Evolutionary conservation across 92 coral and sea anemone genomes (phyloP), one percentile per base, ranked within the genome.

Genomic region (Isaurus tuberculatus): DNA sequence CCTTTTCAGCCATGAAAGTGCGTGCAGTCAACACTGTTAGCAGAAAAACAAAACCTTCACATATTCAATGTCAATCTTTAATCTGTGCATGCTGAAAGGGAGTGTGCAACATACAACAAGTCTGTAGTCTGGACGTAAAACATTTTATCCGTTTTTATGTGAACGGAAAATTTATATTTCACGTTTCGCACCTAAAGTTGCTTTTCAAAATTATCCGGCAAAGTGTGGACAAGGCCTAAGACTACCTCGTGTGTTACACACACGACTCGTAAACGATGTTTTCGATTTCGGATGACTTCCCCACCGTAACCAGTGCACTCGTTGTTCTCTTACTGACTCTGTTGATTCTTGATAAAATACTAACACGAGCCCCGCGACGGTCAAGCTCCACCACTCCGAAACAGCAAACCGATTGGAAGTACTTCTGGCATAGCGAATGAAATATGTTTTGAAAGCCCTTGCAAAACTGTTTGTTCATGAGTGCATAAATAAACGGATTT

Each of bases 401-500:
- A 68, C 67, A 75, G 17, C 81, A 77, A 17, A 22, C 51, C 68
- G 25, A 55, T 6, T 32, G 36, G 20, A 44, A 33, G 28, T 79
- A 88, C 65, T 83, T 88, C 1, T 84, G 94, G 65, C 94, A 92
- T 8, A 86, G 91, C 23, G 90, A 89, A 33, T 94, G 91, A 28
- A 92, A 86, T 36, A 92, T 83, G 22, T 92, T 89, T 34, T 90
- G 90, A 81, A 92, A 92, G 37, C 97, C 97, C 73, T 88, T 92
- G 84, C 93, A 92, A 46, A 92, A 92, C 71, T 90, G 92, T 79
- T 90, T 92, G 51, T 88, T 92, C 84, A 92, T 89, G 14, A 88
- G 93, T 16, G 94, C 97, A 60, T 92, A 92, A 11, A 92, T 92
- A 61, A 90, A 92, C 0, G 97, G 97, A 44, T 92, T 92, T 42